phyloP scores from a whole-genome alignment of 2,113 vertebrate species.

The Oreochromis aureus region DNA sequence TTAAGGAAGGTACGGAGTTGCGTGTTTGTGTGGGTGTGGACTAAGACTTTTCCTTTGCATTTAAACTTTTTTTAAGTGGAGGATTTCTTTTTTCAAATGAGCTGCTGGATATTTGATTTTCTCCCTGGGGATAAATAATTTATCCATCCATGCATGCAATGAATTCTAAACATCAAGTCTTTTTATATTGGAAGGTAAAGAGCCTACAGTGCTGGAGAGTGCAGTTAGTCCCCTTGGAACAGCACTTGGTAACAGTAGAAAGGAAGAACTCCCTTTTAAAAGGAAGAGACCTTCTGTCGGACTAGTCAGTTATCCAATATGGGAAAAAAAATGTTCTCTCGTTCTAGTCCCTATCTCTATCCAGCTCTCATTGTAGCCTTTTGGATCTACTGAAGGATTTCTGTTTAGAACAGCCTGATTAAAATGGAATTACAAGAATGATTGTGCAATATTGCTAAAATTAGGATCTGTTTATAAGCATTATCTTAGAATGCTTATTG shows the following conservation, averaged over 20 bases:
- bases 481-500: neutral
- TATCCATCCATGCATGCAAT: neutral
- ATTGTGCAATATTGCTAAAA: neutral
- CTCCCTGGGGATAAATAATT: neutral
- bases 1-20: slow-evolving; percentile 82
- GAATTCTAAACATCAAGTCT: neutral
- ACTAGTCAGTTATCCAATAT: accelerated
- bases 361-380: neutral
- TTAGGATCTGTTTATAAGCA: neutral
- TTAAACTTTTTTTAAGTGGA: neutral
- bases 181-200: neutral
- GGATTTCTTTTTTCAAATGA: neutral
- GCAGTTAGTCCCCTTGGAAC: accelerated
- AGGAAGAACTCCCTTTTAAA: neutral
- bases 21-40: neutral
- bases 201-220: neutral
- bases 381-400: neutral
- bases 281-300: neutral
- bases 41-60: neutral
- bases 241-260: neutral
- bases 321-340: neutral
- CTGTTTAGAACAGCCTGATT: neutral
- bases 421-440: neutral
- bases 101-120: neutral
- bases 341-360: neutral